phyloP scores from a whole-genome alignment of 2,888 invertebrate species.

The Drosophila peninsularis region DNA sequence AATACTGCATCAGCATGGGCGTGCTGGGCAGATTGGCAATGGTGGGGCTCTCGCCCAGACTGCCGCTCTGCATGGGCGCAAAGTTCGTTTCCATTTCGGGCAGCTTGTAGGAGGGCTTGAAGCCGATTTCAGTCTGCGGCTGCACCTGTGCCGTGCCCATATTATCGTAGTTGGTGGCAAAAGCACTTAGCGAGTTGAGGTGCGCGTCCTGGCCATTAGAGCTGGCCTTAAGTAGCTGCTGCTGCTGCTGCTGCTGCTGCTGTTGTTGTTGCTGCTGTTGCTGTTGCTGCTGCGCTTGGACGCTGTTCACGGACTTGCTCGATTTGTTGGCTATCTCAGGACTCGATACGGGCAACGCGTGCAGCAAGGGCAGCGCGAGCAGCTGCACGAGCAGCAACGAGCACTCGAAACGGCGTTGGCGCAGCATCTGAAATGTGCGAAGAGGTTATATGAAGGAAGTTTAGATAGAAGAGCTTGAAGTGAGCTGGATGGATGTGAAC shows the following conservation, averaged over 20 bases:
- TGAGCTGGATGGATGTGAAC: too few relatives aligned
- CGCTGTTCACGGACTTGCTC: constrained; percentile 54
- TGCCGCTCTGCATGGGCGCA: constrained; percentile 75
- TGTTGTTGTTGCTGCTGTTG: constrained; percentile 40
- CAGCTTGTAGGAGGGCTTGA: constrained; percentile 80
- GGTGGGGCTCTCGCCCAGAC: constrained; percentile 35
- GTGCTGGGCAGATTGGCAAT: constrained; percentile 63
- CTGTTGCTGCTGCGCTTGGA: constrained; percentile 44
- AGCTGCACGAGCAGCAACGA: constrained; percentile 45
- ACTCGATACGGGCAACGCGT: constrained; percentile 71
- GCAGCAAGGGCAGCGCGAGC: constrained; percentile 44
- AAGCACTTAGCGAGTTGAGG: constrained; percentile 81
- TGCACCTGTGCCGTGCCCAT: constrained; percentile 41
- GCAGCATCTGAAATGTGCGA: constrained; percentile 54
- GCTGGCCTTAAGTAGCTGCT: constrained; percentile 32
- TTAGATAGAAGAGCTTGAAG: too few relatives aligned
- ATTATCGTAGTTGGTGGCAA: constrained; percentile 79
- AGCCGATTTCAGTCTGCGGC: constrained; percentile 42
- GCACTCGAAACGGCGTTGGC: constrained; percentile 16
- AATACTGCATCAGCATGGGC: constrained; percentile 84
- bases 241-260: constrained; percentile 42
- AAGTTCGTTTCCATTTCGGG: constrained; percentile 83
- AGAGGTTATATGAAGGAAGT: too few relatives aligned
- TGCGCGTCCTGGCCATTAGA: constrained; percentile 72
- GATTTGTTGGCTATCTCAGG: constrained; percentile 76